Evolutionary conservation across 2,888 invertebrate genomes (phyloP).

Genomic region (Plebejus melissa): DNA sequence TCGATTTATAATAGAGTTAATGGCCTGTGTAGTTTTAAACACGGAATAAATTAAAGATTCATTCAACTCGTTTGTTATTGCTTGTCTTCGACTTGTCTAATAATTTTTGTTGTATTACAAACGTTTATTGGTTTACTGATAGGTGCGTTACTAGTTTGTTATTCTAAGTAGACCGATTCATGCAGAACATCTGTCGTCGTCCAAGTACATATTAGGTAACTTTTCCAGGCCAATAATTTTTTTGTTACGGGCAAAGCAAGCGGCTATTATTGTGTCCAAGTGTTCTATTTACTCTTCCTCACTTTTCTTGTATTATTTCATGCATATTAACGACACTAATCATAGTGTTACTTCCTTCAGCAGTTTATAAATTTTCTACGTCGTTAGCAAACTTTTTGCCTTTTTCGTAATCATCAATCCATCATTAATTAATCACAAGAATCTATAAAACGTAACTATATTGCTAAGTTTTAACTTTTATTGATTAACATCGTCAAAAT

Average conservation of each 20-base stretch:
- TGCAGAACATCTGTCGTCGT: neutral
- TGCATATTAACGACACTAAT: slow-evolving; percentile 15
- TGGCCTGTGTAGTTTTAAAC: slow-evolving; percentile 45
- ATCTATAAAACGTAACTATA: neutral
- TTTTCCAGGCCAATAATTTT: slow-evolving; percentile 1
- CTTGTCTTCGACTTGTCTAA: neutral
- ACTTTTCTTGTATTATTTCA: slow-evolving; percentile 10
- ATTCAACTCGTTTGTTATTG: slow-evolving; percentile 6
- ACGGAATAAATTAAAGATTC: slow-evolving; percentile 15
- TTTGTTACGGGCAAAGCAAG: neutral
- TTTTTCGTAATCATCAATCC: neutral
- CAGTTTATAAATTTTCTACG: slow-evolving; percentile 7
- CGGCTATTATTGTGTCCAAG: neutral
- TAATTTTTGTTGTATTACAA: neutral
- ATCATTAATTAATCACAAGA: neutral
- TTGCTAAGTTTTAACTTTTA: neutral
- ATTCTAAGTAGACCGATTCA: neutral
- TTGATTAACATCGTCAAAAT: neutral
- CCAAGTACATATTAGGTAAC: neutral
- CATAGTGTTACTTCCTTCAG: slow-evolving; percentile 16
- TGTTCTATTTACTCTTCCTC: slow-evolving; percentile 3
- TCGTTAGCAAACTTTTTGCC: neutral
- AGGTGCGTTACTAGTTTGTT: neutral
- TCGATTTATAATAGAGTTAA: slow-evolving; percentile 52
- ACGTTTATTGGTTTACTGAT: neutral